Conservation (phyloP, 1,140 invertebrate species). For the Drosophila nannoptera region DNA sequence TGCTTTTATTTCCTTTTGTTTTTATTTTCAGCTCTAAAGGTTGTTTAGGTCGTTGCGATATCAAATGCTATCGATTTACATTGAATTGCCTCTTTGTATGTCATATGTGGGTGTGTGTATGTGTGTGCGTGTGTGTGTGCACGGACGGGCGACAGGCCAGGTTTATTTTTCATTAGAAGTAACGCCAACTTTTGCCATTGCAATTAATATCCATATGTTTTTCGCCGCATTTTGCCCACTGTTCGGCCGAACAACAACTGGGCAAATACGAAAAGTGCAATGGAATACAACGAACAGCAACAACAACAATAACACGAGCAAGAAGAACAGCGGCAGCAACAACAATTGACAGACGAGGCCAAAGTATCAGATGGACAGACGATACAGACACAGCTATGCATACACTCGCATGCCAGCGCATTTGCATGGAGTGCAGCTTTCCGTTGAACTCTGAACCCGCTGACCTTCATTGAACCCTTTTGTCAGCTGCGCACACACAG, state of each 20-base stretch:
- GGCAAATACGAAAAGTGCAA: conserved; percentile 67
- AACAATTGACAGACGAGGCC: conserved; percentile 57
- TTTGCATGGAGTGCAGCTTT: conserved; percentile 42
- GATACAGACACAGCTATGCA: conserved; percentile 52
- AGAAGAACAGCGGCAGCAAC: conserved; percentile 44
- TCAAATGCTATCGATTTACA: conserved; percentile 62
- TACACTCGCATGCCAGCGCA: conserved; percentile 14
- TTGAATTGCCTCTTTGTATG: conserved; percentile 32
- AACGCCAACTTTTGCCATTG: conserved; percentile 34
- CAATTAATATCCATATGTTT: conserved; percentile 76
- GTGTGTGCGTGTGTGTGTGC: conserved; percentile 4
- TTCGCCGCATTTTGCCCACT: conserved; percentile 30
- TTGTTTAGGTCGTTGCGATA: conserved; percentile 62
- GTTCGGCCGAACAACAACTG: conserved; percentile 70
- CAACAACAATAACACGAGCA: conserved; percentile 32
- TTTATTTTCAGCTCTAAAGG: conserved; percentile 41
- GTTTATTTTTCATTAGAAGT: conserved; percentile 60
- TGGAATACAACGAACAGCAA: conserved; percentile 36
- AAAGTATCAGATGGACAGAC: conserved; percentile 73
- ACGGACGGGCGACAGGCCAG: conserved; percentile 2
- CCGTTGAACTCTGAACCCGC: conserved; percentile 73
- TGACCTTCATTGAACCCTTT: conserved; percentile 78
- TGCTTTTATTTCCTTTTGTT: conserved; percentile 23
- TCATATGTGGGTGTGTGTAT: conserved; percentile 1
- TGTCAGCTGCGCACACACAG: conserved; percentile 28